Base-by-base conservation (phyloP, 1,140 invertebrate genomes). In the roundworm (Caenorhabditis elegans) region DNA sequence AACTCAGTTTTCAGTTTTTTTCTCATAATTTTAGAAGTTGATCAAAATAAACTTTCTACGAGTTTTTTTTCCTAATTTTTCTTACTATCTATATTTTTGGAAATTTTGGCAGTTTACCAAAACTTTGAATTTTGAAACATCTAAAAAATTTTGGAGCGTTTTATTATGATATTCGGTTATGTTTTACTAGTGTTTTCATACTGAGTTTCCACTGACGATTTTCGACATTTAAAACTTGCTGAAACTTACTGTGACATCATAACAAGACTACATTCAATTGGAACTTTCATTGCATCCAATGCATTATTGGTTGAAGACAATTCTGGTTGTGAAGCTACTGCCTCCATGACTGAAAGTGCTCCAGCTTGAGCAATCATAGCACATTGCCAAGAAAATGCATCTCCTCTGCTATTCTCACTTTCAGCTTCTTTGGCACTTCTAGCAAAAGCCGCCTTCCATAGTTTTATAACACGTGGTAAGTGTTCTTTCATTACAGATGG, bases 311-410 rank as follows among this genome's bases (percentile, higher is more conserved):
- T 26, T 48, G 79, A 46, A 46, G 28, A 70, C 28, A 83, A 53
- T 17, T 83, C 82, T 10, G 26, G 39, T 46, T 83, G 77, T 15
- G 31, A 39, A n/a, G 82, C 82, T 48, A 83, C 82, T n/a, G 53
- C 36, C 13, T 55, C 65, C 89, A 89, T 89, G 4, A 87, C 84
- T 17, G 95, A 96, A 3, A 99, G 90, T 13, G 97, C 97, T 0
- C 97, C 97, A 17, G 97, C 95, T 79, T 97, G 92, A 17, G 95
- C 96, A 92, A 98, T 96, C 55, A 99, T 91, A 1, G 96, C 97
- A 22, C 98, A 95, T 83, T 98, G 96, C 97, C 97, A 99, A 48
- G 97, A 99, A 90, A 98, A 98, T 0, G 95, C 94, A 92, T 99
- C 97, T 8, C 97, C 98, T 91, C 99, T 97, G 8, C 95, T 95